Evolutionary conservation across 2,888 invertebrate species (phyloP), one percentile per base, ranked within the genome.

Genomic region (Mystacides longicornis): DNA sequence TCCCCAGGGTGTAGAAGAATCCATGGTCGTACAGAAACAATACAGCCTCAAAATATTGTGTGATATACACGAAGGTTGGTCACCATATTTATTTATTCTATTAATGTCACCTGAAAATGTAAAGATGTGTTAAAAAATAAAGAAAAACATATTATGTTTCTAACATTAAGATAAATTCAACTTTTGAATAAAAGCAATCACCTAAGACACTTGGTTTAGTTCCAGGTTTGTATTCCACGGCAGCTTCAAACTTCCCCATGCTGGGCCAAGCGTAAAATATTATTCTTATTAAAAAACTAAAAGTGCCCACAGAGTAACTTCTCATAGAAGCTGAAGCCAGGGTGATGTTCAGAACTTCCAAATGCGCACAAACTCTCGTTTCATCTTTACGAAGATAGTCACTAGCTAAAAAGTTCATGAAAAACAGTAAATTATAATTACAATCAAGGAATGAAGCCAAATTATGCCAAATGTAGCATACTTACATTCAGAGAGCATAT

Each of bases 61-160:
- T 3, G 51, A 47, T 14, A 62, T 58, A 27, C 62, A 62, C 9
- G 53, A 53, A 20, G 62, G 57, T 45, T 62, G 62, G 23, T 51
- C 50, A 5, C 61, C 60, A 23, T 62, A 62, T 55, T 60, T 60
- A 54, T 62, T 62, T 14, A 62, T 58, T 42, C 61, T 54, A 37
- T 61, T 61, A 9, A 61, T 52, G 20, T 61, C 61, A 43, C 61
- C 53, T 53, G 53, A 21, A 53, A 53, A 27, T 27, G 11, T 7
- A 27, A 7, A 11, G 11, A 27, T 7, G 27, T 27, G 11, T 27
- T 27, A 27, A 27, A 7, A 27, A 27, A 27, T 27, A 11, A 7
- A 27, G 7, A 27, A 27, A 27, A n/a, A n/a, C n/a, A n/a, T n/a
- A n/a, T n/a, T n/a, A n/a, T n/a, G n/a, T n/a, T n/a, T n/a, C n/a